phyloP scores from a whole-genome alignment of 2,888 invertebrate species.

The Drosophila subquinaria region DNA sequence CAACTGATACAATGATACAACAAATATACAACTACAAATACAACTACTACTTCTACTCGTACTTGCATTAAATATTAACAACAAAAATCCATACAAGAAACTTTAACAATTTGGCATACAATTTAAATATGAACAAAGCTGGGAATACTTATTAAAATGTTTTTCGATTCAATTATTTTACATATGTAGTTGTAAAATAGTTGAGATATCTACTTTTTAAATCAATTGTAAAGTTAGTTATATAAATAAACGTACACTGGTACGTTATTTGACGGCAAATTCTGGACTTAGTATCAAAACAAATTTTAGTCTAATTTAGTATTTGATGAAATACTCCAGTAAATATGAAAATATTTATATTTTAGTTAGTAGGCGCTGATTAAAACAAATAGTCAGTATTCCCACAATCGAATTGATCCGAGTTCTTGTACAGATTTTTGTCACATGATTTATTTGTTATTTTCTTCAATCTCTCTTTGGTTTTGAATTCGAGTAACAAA shows the following conservation, averaged over 20 bases:
- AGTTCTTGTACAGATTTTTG: slow-evolving; percentile 50
- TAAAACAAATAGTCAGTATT: background rate
- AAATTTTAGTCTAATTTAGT: no score
- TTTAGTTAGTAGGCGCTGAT: no score
- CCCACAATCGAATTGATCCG: background rate
- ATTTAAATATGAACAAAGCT: background rate
- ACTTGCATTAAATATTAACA: slow-evolving; percentile 8
- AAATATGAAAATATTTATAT: no score
- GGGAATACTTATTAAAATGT: no score
- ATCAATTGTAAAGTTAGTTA: no score
- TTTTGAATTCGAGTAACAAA: slow-evolving; percentile 4
- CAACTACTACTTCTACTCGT: background rate
- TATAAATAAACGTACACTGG: no score
- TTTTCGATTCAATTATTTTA: no score
- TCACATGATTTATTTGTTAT: slow-evolving; percentile 17
- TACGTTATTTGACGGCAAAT: no score
- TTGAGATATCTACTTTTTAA: no score
- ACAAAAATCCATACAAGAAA: slow-evolving; percentile 47
- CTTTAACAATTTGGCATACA: background rate
- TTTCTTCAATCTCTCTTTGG: background rate
- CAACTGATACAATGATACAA: slow-evolving; percentile 17
- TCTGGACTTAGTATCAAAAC: no score
- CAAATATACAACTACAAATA: background rate
- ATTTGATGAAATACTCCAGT: no score
- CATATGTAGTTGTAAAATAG: no score